Conservation (phyloP, 2,888 invertebrate species). For the Ichneumoninae sp. region DNA sequence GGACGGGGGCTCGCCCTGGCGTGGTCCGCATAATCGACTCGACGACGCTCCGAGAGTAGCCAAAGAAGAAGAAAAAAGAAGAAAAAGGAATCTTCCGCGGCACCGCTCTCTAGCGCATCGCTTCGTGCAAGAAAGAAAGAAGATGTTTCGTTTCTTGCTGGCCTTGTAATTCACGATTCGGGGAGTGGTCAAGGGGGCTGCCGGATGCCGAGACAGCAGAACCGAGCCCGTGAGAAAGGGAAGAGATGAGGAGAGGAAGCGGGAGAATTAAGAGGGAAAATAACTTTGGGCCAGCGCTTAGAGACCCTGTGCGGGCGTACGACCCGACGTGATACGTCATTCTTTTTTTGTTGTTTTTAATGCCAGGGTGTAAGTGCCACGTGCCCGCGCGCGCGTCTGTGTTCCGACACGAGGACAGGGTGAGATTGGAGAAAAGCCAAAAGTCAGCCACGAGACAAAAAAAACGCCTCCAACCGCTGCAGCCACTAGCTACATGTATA, state of each 20-base stretch:
- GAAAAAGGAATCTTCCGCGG: slow-evolving; percentile 17
- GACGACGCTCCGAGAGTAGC: slow-evolving; percentile 24
- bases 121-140: slow-evolving; percentile 38
- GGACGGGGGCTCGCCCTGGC: slow-evolving; percentile 21
- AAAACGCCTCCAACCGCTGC: not conserved
- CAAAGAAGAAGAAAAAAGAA: slow-evolving; percentile 15
- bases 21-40: slow-evolving; percentile 40
- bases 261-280: slow-evolving; percentile 19
- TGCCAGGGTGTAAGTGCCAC: slow-evolving; percentile 29
- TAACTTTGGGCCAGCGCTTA: slow-evolving; percentile 21
- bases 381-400: slow-evolving; percentile 23
- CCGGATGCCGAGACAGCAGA: slow-evolving; percentile 37
- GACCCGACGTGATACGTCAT: slow-evolving; percentile 35
- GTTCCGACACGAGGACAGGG: not conserved
- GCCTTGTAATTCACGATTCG: slow-evolving; percentile 56
- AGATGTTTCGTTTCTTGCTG: slow-evolving; percentile 53
- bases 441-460: not conserved
- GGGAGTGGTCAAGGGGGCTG: slow-evolving; percentile 47
- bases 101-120: slow-evolving; percentile 1
- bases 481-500: not conserved
- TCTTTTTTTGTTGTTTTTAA: slow-evolving; percentile 4
- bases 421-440: slow-evolving; percentile 2
- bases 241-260: slow-evolving; percentile 18
- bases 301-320: slow-evolving; percentile 20
- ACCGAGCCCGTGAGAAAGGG: slow-evolving; percentile 18